Conservation (phyloP, 2,113 vertebrate species). For the Conger conger region DNA sequence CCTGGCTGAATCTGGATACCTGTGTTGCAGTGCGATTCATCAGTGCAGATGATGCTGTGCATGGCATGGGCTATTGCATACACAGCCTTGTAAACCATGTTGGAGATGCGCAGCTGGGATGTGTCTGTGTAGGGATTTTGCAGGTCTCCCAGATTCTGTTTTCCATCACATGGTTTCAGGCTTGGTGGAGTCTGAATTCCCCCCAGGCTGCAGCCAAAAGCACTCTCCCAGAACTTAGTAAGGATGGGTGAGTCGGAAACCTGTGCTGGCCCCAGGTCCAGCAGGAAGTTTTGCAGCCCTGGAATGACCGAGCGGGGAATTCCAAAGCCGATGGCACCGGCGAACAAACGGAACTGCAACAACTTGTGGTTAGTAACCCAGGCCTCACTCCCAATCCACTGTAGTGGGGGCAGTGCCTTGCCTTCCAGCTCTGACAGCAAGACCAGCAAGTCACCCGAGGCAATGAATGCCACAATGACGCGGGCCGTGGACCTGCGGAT, state of each 20-base stretch:
- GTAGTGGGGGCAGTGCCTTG: conserved; percentile 47
- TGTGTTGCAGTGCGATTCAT: conserved; percentile 45
- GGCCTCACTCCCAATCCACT: conserved; percentile 66
- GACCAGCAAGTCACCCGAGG: conserved; percentile 52
- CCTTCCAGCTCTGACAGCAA: conserved; percentile 52
- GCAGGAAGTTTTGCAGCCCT: conserved; percentile 60
- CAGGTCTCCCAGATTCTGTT: conserved; percentile 49
- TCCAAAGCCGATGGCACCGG: conserved; percentile 56
- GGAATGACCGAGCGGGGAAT: conserved; percentile 57
- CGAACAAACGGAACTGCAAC: conserved; percentile 44
- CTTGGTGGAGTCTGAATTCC: neutral
- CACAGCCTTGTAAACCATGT: conserved; percentile 69
- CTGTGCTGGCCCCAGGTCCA: conserved; percentile 47
- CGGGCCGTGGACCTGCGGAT: conserved; percentile 63
- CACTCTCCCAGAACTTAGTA: conserved; percentile 62
- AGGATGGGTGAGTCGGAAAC: conserved; percentile 43
- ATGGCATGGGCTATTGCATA: conserved; percentile 65
- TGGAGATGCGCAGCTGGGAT: conserved; percentile 60
- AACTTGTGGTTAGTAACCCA: conserved; percentile 60
- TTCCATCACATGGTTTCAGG: conserved; percentile 51
- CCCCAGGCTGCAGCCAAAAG: conserved; percentile 57
- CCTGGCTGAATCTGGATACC: conserved; percentile 33
- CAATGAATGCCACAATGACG: conserved; percentile 61
- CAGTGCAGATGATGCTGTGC: conserved; percentile 49
- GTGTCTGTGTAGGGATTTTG: conserved; percentile 61